Base-by-base conservation (phyloP, 92 coral and sea anemone genomes). In the Micromussa lordhowensis region DNA sequence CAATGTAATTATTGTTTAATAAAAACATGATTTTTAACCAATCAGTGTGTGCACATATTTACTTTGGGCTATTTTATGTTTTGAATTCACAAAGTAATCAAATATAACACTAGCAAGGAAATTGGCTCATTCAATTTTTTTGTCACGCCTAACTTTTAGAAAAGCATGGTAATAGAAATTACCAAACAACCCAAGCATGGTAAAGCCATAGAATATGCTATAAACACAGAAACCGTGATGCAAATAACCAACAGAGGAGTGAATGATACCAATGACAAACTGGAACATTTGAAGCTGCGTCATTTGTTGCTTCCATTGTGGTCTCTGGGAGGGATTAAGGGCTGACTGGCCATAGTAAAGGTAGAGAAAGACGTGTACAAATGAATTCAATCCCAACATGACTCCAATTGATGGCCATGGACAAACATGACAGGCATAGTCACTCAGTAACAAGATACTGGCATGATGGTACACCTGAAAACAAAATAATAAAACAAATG, bases 311-410 rank as follows among this genome's bases (percentile, higher is more conserved):
- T 94, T 97, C 99, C 99, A 97, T n/a, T 89, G 73, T 4, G 99
- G 99, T 30, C 98, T 82, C 54, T 94, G 90, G 8, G 92, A 88
- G 0, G 96, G 94, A 17, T 78, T 88, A 1, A 96, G 92, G 0
- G 98, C 98, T n/a, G 99, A 84, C 32, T 93, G 96, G 59, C 96
- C 98, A 40, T 96, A 95, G 81, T 97, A 97, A 36, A 96, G 88
- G 53, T 97, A 97, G 6, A 97, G 94, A 73, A 97, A 95, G 9
- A 97, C 93, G 70, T 97, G 99, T 12, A 97, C 96, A 86, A 96
- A 76, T 8, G 99, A 89, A 83, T 97, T 97, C 79, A 97, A 72
- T 14, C 94, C 96, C 3, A 94, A 63, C 81, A 91, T 75, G 75
- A 97, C 87, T 1, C 94, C 94, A 31, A 95, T 82, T 5, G 98